Evolutionary conservation across 2,888 invertebrate species (phyloP), one percentile per base, ranked within the genome.

Genomic region (Keiferia lycopersicella): DNA sequence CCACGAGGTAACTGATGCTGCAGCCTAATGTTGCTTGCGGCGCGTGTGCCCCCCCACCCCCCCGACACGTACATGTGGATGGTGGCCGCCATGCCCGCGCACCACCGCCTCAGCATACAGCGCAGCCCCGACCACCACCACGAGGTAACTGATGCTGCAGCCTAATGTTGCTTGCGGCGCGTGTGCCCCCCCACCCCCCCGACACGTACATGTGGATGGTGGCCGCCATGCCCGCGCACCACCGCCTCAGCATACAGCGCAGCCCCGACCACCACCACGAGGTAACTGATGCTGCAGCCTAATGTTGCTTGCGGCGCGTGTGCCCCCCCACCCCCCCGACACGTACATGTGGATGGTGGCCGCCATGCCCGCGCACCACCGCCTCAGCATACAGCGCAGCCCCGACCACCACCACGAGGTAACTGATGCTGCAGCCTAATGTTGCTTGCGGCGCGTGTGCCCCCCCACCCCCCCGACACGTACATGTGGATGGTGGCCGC

Each of bases 121-220:
- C 8, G 7, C 4, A 34, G 34, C 34, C 34, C 34, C 1, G 34
- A 34, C 8, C 34, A 4, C 6, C 7, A 34, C 1, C 34, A 34
- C 8, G 34, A 34, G 34, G 34, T 34, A 34, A 10, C 1, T 34
- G 30, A 34, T 10, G 6, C 34, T n/a, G n/a, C n/a, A n/a, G n/a
- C n/a, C n/a, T n/a, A n/a, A n/a, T n/a, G n/a, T n/a, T n/a, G n/a
- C 65, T 82, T 88, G 38, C 90, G 94, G 93, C 82, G 87, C 74
- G 93, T 96, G 78, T 91, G 94, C 69, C 96, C 97, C 12, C 96
- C 94, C 83, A 95, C 96, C 82, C 91, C 7, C 96, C 96, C 59
- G 94, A 94, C 53, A 87, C 92, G 22, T 96, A 95, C 81, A 93
- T 93, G 62, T 93, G 91, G 73, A 95, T 97, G 95, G 73, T 95